phyloP scores from a whole-genome alignment of 2,113 vertebrate species.

The Ammodytes marinus region DNA sequence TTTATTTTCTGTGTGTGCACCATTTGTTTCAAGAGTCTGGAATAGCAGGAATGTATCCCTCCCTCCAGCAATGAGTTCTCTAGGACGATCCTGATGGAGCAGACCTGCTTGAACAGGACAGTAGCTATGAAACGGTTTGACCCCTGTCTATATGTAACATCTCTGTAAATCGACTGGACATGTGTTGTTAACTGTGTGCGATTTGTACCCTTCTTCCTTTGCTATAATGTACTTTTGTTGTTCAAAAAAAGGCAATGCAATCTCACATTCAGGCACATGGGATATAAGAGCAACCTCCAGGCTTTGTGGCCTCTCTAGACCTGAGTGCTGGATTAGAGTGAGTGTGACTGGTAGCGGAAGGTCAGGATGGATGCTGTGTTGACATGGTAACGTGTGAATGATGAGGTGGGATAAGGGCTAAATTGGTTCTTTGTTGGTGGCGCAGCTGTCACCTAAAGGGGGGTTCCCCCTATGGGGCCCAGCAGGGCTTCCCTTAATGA shows the following conservation, averaged over 20 bases:
- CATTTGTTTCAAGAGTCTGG: slow-evolving; percentile 28
- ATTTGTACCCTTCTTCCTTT: not conserved
- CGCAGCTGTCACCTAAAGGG: slow-evolving; percentile 81
- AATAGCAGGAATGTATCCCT: slow-evolving; percentile 34
- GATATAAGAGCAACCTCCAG: slow-evolving; percentile 9
- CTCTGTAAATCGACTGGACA: not conserved
- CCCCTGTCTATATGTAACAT: not conserved
- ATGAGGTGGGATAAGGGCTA: slow-evolving; percentile 70
- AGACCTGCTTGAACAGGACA: not conserved
- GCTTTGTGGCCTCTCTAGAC: slow-evolving; percentile 35
- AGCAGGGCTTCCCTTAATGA: slow-evolving; percentile 79
- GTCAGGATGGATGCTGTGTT: slow-evolving; percentile 71
- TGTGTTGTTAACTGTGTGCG: not conserved
- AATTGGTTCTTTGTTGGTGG: slow-evolving; percentile 82
- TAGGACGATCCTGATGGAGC: not conserved
- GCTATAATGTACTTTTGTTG: not conserved
- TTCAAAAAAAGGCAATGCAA: not conserved
- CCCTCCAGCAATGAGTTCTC: slow-evolving; percentile 11
- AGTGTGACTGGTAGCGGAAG: slow-evolving; percentile 69
- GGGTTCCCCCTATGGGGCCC: slow-evolving; percentile 66
- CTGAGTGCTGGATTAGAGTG: slow-evolving; percentile 43
- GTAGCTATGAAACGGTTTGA: slow-evolving; percentile 19
- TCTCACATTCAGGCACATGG: not conserved
- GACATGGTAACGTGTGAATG: slow-evolving; percentile 77
- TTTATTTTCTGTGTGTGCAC: not conserved